Base-by-base conservation (phyloP, 2,888 invertebrate genomes). In the Nysson spinosus region DNA sequence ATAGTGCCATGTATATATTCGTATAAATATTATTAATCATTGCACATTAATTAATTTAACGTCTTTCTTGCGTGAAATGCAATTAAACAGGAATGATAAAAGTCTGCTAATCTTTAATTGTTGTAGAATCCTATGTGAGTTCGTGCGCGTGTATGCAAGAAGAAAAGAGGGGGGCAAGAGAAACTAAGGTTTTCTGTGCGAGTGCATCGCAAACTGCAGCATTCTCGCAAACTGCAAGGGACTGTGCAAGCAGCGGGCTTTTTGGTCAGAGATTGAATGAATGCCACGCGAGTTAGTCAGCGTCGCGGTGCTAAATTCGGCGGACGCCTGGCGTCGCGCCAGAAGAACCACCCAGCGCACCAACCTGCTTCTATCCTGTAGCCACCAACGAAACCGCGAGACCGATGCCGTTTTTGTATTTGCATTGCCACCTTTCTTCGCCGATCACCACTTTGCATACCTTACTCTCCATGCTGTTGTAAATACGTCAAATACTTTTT, bases 281-380 rank as follows among this genome's bases (percentile, higher is more conserved):
- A 87, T 87, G 84, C 85, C 82, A 84, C 83, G 82, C 80, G 82
- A 79, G 85, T 87, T 86, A 87, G 87, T 87, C 87, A 87, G 85
- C 85, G 81, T 79, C 83, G 80, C 80, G 84, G 76, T 83, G 84
- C 87, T 87, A 87, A 87, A 86, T 87, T 83, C 82, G 83, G 81
- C 84, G 77, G 77, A 79, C 76, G 80, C 71, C 80, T 86, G 86
- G 86, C 85, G 52, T 61, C 64, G 54, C 17, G 84, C 86, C 85
- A 87, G 82, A 77, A 80, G 82, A 85, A 85, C 83, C 85, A 85
- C 84, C 84, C 82, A 84, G 85, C 84, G 85, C 85, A 84, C 85
- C 86, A 86, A 86, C 86, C 86, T 85, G 85, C 84, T 84, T 78
- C 81, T 72, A 75, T 70, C 75, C 66, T 75, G 65, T 65, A 72